Evolutionary conservation across 2,888 invertebrate genomes (phyloP).

Genomic region (Nomada hirtipes): DNA sequence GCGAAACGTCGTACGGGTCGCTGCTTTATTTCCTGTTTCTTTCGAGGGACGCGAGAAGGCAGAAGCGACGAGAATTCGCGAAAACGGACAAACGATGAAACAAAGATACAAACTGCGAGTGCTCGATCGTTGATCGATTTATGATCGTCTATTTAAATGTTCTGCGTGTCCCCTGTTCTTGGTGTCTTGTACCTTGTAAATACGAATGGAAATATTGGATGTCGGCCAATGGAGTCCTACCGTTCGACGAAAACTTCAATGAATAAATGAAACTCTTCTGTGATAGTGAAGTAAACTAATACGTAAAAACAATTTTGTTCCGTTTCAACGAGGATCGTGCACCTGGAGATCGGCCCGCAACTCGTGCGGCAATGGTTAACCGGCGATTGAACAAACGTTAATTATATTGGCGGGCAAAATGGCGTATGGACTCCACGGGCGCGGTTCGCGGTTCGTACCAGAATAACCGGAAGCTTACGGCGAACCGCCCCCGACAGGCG

Average conservation of each 20-base stretch:
- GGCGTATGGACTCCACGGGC: constrained; percentile 47
- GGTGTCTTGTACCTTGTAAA: constrained; percentile 63
- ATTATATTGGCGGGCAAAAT: not conserved
- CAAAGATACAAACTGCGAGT: constrained; percentile 39
- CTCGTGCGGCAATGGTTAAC: too few species aligned
- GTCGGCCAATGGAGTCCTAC: constrained; percentile 33
- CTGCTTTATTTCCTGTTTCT: too few species aligned
- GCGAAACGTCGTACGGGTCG: not conserved
- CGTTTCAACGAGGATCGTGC: not conserved
- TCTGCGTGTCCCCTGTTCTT: constrained; percentile 73
- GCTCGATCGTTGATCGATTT: constrained; percentile 64
- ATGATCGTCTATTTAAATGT: constrained; percentile 66
- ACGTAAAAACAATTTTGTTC: too few species aligned
- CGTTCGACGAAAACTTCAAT: not conserved
- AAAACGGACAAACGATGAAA: not conserved
- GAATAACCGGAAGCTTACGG: not conserved
- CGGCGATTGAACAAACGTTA: too few species aligned
- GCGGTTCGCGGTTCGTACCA: not conserved
- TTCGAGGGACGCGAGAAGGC: not conserved
- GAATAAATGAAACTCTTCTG: constrained; percentile 28
- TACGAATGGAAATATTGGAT: not conserved
- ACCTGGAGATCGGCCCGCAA: not conserved
- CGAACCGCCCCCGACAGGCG: constrained; percentile 26
- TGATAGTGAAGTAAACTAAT: constrained; percentile 29
- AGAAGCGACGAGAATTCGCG: not conserved